Conservation (phyloP, 2,888 invertebrate genomes). For the Dione vanillae region DNA sequence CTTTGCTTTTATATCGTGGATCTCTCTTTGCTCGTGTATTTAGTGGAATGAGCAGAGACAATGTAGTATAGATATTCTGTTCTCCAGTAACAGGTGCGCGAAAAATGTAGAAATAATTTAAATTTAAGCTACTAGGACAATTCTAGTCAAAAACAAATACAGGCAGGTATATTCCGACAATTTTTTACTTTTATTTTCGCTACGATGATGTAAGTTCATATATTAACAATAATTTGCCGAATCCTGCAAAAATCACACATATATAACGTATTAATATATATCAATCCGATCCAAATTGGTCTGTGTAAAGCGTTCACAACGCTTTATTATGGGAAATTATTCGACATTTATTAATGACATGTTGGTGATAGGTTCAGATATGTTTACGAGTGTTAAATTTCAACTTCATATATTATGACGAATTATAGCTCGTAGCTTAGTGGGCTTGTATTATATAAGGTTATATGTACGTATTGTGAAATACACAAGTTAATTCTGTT, state of each 20-base stretch:
- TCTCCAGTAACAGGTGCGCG: no score
- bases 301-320: background rate
- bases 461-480: no score
- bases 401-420: background rate
- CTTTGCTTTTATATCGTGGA: no score
- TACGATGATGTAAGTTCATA: background rate
- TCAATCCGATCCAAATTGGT: background rate
- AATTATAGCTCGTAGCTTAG: background rate
- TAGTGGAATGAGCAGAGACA: no score
- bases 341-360: conserved; percentile 1
- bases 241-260: background rate
- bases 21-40: no score
- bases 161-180: no score
- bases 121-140: no score
- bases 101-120: no score
- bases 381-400: background rate
- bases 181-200: no score
- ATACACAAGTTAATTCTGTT: background rate
- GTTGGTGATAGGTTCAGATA: background rate
- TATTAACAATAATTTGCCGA: background rate
- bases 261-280: background rate
- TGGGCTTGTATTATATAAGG: background rate
- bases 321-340: background rate
- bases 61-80: no score
- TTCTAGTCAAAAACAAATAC: no score